A percentile compares a stretch with the other conserved stretches of the same genome.
These are phyloP conservation scores for Scarus forsteni DNA, from an alignment of 2,797 vertebrate species.

Conservation along the genomic window DNA sequence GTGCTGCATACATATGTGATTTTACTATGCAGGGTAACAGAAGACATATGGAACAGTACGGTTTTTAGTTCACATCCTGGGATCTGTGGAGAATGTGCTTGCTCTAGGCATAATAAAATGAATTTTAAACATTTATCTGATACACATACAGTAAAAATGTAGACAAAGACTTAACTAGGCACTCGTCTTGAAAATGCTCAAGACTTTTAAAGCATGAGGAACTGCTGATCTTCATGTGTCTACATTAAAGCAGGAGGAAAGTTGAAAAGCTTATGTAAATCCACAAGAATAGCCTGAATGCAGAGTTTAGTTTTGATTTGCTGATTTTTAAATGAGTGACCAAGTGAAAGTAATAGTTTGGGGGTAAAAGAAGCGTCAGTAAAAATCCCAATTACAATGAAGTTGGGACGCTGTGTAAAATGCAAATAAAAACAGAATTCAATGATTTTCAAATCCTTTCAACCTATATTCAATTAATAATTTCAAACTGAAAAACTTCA, in stretches of 20 bases:
- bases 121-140: no score
- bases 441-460: no score
- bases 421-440: no score
- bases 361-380: neutral
- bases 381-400: neutral
- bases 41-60: slow-evolving; percentile 6
- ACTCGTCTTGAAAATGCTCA: no score
- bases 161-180: no score
- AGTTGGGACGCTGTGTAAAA: no score
- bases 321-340: no score
- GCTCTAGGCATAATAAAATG: neutral
- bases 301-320: no score
- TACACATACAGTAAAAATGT: no score
- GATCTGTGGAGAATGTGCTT: slow-evolving; percentile 24
- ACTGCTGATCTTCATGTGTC: slow-evolving; percentile 16
- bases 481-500: no score
- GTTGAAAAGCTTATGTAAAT: slow-evolving; percentile 5
- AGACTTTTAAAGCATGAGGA: slow-evolving; percentile 2
- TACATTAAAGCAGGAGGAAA: neutral
- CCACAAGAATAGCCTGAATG: neutral
- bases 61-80: slow-evolving; percentile 16
- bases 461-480: no score
- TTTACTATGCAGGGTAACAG: neutral
- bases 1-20: slow-evolving; percentile 15
- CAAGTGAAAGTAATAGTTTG: neutral